Conservation (phyloP, 2,888 invertebrate genomes). For the Copidosoma aretas region DNA sequence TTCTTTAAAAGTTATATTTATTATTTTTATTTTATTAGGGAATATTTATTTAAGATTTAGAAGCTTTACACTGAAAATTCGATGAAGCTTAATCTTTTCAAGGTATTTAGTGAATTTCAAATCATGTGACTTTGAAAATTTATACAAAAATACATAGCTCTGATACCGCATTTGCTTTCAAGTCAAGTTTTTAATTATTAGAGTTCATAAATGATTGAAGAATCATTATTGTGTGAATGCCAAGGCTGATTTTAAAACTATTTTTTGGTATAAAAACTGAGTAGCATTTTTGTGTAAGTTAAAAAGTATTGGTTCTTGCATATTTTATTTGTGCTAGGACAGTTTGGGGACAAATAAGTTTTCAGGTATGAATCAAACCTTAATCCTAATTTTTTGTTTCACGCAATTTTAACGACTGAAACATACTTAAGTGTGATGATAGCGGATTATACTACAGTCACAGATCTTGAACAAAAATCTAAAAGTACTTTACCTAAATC, state of each 20-base stretch:
- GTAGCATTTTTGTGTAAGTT: constrained; percentile 27
- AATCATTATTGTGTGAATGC: constrained; percentile 23
- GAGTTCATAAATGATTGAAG: constrained; percentile 9
- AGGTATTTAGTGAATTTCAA: not conserved
- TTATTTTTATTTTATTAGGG: constrained; percentile 14
- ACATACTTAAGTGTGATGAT: constrained; percentile 33
- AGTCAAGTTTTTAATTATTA: constrained; percentile 27
- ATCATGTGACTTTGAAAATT: constrained; percentile 2
- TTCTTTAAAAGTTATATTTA: constrained; percentile 20
- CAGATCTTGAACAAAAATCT: not conserved
- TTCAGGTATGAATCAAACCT: constrained; percentile 29
- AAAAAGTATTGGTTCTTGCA: constrained; percentile 36
- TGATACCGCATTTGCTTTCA: constrained; percentile 27
- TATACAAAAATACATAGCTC: constrained; percentile 26
- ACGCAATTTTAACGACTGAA: constrained; percentile 27
- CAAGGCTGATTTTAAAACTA: constrained; percentile 30
- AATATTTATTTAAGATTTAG: constrained; percentile 27
- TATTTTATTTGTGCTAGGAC: constrained; percentile 29
- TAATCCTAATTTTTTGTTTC: constrained; percentile 22
- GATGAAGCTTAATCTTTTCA: constrained; percentile 9
- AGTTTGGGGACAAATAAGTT: constrained; percentile 39
- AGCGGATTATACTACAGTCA: constrained; percentile 19
- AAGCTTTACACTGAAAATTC: constrained; percentile 20
- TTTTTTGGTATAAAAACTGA: constrained; percentile 23
- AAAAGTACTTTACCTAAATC: constrained; percentile 5